Percentiles rank a stretch among this genome's conserved stretches.
Evolutionary conservation across 2,113 vertebrate species (phyloP).

Genomic region (Corythornis vintsioides): DNA sequence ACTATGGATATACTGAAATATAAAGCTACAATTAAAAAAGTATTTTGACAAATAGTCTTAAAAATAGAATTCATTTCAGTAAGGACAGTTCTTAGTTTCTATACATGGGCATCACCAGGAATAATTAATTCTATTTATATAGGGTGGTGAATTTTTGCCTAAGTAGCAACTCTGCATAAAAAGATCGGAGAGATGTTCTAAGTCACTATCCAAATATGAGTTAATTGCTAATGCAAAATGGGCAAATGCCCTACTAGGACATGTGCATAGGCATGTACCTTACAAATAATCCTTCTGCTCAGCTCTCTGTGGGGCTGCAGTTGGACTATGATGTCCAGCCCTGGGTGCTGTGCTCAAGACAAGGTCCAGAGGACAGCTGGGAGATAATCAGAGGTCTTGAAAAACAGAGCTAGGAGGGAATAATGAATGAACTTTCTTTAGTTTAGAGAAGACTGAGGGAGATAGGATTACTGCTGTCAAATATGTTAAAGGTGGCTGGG

Average conservation of each 20-base stretch:
- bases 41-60: not conserved
- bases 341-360: not conserved
- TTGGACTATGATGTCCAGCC: not conserved
- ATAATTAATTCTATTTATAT: not conserved
- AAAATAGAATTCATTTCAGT: not conserved
- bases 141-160: not conserved
- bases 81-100: not conserved
- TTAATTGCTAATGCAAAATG: not conserved
- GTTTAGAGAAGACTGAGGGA: not conserved
- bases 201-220: not conserved
- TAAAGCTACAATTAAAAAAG: not conserved
- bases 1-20: not conserved
- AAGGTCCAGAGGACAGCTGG: not conserved
- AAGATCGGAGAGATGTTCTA: not conserved
- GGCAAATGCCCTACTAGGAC: not conserved
- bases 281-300: not conserved
- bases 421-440: not conserved
- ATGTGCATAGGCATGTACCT: not conserved
- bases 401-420: not conserved
- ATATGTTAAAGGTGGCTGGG: not conserved
- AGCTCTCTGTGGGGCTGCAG: not conserved
- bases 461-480: not conserved
- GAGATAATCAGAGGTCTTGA: not conserved
- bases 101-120: not conserved
- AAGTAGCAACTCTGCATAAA: not conserved